Evolutionary conservation across 2,888 invertebrate genomes (phyloP), one percentile per base, ranked within the genome.

Genomic region (Epistrophella euchroma): DNA sequence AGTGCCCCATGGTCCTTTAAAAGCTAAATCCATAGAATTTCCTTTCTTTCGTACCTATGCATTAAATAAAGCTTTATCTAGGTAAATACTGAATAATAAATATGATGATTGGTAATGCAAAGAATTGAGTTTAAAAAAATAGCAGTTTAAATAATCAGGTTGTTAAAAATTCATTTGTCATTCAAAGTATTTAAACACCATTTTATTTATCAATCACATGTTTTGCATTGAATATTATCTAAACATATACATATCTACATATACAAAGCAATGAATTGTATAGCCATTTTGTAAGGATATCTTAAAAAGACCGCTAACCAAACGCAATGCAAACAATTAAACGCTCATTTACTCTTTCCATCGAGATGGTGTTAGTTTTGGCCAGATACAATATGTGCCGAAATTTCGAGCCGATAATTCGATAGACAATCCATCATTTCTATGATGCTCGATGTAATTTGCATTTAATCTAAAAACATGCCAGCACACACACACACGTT

Each of bases 241-340:
- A 4, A 28, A 28, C n/a, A n/a, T n/a, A n/a, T n/a, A n/a, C n/a
- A n/a, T n/a, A n/a, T n/a, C n/a, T n/a, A n/a, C n/a, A n/a, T n/a
- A n/a, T n/a, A n/a, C n/a, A n/a, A n/a, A n/a, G n/a, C n/a, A n/a
- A n/a, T n/a, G n/a, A n/a, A n/a, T n/a, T n/a, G n/a, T n/a, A n/a
- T n/a, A n/a, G n/a, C n/a, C n/a, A n/a, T 4, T 25, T 64, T 45
- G 11, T 3, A 19, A 66, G 64, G 47, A 47, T 47, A 47, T 66
- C 47, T 47, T 66, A 66, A 68, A 68, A 68, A 25, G 10, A 22
- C 68, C 50, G 22, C 50, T n/a, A 37, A 68, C 62, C 40, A 55
- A 56, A 37, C 35, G 25, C 76, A 85, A 74, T 77, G 22, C 80
- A 80, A 81, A 77, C 81, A 86, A 81, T 86, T 77, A 86, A 81